These are phyloP conservation scores for Teleiodes luculella DNA, from an alignment of 2,888 invertebrate species.

Conservation along the genomic window DNA sequence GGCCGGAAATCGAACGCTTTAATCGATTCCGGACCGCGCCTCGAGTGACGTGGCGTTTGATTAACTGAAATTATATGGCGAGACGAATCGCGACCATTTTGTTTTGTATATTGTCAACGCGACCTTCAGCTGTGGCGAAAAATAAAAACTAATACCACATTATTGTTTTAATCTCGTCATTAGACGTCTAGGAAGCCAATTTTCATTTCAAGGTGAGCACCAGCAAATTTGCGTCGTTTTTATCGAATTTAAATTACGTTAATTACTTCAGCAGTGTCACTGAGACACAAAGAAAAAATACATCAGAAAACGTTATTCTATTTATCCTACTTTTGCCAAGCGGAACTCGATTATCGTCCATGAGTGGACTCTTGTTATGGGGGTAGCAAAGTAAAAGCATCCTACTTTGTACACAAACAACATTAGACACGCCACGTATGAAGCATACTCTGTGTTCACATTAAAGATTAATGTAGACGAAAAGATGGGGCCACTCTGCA, in stretches of 20 bases:
- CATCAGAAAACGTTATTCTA: constrained; percentile 3
- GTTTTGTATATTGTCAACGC: constrained; percentile 67
- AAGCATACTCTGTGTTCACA: constrained; percentile 69
- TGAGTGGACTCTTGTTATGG: constrained; percentile 27
- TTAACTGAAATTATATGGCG: constrained; percentile 75
- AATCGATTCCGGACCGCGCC: constrained; percentile 72
- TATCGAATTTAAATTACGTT: constrained; percentile 35
- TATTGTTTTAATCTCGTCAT: constrained; percentile 75
- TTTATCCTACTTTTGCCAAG: constrained; percentile 12
- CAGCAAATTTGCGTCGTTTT: constrained; percentile 44
- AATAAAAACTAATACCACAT: constrained; percentile 71
- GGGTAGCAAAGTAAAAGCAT: constrained; percentile 45
- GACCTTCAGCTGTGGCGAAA: constrained; percentile 65
- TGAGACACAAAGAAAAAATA: constrained; percentile 7
- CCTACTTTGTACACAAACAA: constrained; percentile 60
- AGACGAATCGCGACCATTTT: constrained; percentile 67
- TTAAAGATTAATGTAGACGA: constrained; percentile 77
- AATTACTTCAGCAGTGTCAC: constrained; percentile 8
- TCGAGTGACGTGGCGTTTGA: constrained; percentile 71
- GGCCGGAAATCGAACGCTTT: constrained; percentile 72
- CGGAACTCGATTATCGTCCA: constrained; percentile 27
- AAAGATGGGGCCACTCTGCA: constrained; percentile 79
- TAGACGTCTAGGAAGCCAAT: constrained; percentile 67
- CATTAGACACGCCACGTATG: constrained; percentile 72
- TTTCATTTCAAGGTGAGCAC: constrained; percentile 66